phyloP scores from a whole-genome alignment of 2,888 invertebrate genomes.

The Romanomermis culicivorax region DNA sequence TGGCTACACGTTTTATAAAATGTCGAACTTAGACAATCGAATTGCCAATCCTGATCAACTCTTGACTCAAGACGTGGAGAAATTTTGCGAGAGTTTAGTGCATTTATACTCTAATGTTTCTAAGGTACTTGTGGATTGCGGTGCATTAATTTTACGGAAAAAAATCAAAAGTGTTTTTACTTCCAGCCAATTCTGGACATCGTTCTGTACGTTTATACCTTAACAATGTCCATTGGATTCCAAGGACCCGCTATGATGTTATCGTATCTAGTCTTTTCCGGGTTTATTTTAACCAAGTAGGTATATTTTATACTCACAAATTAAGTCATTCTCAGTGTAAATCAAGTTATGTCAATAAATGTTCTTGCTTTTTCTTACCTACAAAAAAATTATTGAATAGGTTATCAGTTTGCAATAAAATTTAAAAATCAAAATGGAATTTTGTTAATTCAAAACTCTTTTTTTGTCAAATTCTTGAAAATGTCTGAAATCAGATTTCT shows the following conservation, averaged over 20 bases:
- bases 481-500: too few relatives aligned
- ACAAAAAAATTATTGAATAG: too few relatives aligned
- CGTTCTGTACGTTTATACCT: conserved; percentile 66
- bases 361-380: too few relatives aligned
- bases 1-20: conserved; percentile 75
- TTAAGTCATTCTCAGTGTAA: too few relatives aligned
- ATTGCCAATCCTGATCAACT: conserved; percentile 90
- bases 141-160: too few relatives aligned
- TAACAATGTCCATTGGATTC: conserved; percentile 59
- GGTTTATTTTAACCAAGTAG: conserved; percentile 50
- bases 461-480: too few relatives aligned
- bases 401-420: too few relatives aligned
- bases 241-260: conserved; percentile 74
- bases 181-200: conserved; percentile 71
- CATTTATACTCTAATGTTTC: conserved; percentile 88
- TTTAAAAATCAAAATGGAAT: too few relatives aligned
- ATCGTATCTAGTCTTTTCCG: conserved; percentile 62
- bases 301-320: too few relatives aligned
- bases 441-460: too few relatives aligned
- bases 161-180: too few relatives aligned
- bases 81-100: conserved; percentile 67
- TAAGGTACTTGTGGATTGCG: conserved; percentile 37
- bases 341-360: too few relatives aligned
- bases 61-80: conserved; percentile 82
- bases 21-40: conserved; percentile 36